phyloP scores from a whole-genome alignment of 2,113 vertebrate species.

The Callocephalon fimbriatum region DNA sequence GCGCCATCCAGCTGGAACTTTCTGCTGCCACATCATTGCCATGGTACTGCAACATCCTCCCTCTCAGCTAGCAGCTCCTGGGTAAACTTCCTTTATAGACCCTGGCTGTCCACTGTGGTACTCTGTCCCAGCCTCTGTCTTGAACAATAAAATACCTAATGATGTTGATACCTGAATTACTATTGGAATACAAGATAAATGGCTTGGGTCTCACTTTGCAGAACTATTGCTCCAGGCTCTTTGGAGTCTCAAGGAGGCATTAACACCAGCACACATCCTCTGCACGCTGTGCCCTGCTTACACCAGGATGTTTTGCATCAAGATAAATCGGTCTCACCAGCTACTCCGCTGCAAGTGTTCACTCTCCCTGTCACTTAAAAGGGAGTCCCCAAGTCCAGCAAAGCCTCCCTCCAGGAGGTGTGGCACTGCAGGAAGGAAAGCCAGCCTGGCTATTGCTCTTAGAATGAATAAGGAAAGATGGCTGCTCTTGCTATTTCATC shows the following conservation, averaged over 20 bases:
- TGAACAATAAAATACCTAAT: background rate
- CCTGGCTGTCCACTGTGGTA: background rate
- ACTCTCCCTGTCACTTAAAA: background rate
- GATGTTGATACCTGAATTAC: background rate
- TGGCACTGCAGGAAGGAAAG: conserved; percentile 8
- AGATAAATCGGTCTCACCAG: conserved; percentile 10
- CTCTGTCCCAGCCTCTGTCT: background rate
- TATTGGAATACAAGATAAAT: background rate
- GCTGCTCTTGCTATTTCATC: background rate
- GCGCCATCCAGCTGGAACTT: background rate
- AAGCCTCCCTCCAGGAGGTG: background rate
- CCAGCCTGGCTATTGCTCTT: background rate
- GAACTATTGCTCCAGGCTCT: conserved; percentile 12
- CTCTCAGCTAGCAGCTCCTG: background rate
- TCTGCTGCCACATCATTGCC: background rate
- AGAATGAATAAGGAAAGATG: background rate
- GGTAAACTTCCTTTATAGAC: background rate
- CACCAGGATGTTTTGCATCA: background rate
- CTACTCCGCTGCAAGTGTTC: background rate
- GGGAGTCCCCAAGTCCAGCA: background rate
- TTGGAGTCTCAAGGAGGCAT: background rate
- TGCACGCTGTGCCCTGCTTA: background rate
- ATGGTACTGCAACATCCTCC: background rate
- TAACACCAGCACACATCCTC: background rate
- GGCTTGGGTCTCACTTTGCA: background rate